Conservation (phyloP, 2,888 invertebrate species). For the Lobophora halterata region DNA sequence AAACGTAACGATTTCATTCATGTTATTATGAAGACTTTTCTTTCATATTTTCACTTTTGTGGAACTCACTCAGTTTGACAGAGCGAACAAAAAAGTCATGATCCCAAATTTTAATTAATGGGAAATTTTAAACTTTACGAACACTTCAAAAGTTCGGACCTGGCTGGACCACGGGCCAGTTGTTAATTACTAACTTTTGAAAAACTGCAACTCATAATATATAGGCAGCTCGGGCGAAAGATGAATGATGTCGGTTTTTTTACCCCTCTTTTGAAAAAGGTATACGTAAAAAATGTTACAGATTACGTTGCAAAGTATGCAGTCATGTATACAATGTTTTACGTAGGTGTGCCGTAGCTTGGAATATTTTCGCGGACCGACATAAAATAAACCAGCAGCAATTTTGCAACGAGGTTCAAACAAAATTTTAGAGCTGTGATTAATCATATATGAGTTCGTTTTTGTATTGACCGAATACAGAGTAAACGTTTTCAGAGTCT, state of each 20-base stretch:
- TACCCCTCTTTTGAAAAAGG: conserved; percentile 41
- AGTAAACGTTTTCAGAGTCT: too few relatives aligned
- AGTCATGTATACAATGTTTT: neutral
- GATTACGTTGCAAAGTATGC: too few relatives aligned
- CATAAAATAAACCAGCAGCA: conserved; percentile 5
- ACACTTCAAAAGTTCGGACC: conserved; percentile 70
- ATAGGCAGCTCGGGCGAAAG: conserved; percentile 72
- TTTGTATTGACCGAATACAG: too few relatives aligned
- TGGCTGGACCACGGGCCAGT: conserved; percentile 56
- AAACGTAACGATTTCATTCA: conserved; percentile 3
- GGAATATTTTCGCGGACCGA: too few relatives aligned
- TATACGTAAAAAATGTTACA: conserved; percentile 1
- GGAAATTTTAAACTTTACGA: conserved; percentile 69
- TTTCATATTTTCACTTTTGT: conserved; percentile 38
- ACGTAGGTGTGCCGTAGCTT: too few relatives aligned
- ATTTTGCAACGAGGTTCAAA: too few relatives aligned
- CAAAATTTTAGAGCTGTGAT: too few relatives aligned
- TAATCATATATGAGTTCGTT: too few relatives aligned
- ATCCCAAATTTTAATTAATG: conserved; percentile 66
- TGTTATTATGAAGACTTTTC: neutral
- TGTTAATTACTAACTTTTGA: conserved; percentile 78
- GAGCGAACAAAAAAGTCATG: conserved; percentile 45
- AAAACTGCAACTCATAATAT: conserved; percentile 80
- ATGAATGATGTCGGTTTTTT: conserved; percentile 76
- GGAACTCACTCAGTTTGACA: conserved; percentile 44